Conservation (phyloP, 2,113 vertebrate species). For the Python bivittatus region DNA sequence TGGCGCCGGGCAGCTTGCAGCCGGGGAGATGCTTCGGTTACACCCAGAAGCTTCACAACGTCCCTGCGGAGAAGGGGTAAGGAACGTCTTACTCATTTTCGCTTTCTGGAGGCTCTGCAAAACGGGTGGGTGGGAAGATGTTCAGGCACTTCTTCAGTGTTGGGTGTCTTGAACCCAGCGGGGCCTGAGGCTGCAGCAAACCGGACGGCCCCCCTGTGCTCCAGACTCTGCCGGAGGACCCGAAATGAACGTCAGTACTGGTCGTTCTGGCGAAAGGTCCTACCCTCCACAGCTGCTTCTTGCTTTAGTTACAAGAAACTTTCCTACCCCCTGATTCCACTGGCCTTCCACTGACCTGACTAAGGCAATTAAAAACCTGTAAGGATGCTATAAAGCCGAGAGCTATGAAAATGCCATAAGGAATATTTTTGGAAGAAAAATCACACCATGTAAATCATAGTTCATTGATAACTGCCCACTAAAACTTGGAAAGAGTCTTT, state of each 20-base stretch:
- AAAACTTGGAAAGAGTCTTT: background rate
- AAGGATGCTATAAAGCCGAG: background rate
- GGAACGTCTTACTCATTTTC: background rate
- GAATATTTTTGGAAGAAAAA: background rate
- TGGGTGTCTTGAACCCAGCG: background rate
- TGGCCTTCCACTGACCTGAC: background rate
- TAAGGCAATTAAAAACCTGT: background rate
- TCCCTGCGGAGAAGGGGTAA: constrained; percentile 3
- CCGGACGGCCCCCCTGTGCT: background rate
- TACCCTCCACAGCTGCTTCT: background rate
- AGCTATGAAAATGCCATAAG: background rate
- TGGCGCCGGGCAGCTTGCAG: rapidly evolving
- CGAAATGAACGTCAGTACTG: too few relatives aligned
- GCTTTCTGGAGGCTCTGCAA: rapidly evolving
- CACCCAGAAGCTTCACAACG: background rate
- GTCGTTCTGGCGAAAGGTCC: background rate
- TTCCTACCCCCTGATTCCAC: background rate
- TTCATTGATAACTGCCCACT: background rate
- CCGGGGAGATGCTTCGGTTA: constrained; percentile 32
- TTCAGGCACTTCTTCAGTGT: background rate
- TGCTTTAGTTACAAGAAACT: background rate
- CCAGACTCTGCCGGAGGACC: background rate
- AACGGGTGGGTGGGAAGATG: background rate
- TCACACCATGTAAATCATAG: background rate
- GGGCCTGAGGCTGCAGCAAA: background rate